A percentile compares a stretch with the other conserved stretches of the same genome.
phyloP scores from a whole-genome alignment of 2,113 vertebrate genomes.

The Sylvicapra grimmia region DNA sequence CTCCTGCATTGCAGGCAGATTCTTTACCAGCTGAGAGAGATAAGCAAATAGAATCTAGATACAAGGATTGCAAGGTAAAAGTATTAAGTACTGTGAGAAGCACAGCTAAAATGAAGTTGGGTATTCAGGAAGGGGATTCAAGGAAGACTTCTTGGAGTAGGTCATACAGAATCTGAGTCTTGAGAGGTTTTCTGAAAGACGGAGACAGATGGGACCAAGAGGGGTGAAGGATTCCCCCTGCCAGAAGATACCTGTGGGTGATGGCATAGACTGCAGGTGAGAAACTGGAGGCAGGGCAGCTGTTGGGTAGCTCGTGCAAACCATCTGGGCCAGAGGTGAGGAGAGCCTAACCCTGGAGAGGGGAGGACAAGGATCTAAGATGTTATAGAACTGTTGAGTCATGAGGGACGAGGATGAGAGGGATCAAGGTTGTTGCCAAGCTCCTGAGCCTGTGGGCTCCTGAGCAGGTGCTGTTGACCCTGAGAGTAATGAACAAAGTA shows the following conservation, averaged over 20 bases:
- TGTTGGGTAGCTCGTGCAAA: too few species aligned
- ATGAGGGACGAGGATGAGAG: neutral
- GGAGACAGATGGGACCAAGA: neutral
- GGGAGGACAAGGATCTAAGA: neutral
- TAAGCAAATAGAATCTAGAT: neutral
- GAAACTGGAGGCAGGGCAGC: neutral
- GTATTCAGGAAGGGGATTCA: neutral
- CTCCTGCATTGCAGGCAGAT: neutral
- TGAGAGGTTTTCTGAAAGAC: neutral
- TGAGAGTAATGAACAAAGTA: neutral
- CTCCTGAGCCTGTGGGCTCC: neutral
- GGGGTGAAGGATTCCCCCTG: neutral
- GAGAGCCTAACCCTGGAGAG: neutral
- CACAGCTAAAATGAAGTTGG: neutral
- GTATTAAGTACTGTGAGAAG: neutral
- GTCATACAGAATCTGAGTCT: neutral
- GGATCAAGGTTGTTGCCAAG: neutral
- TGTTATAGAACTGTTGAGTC: neutral
- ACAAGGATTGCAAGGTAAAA: neutral
- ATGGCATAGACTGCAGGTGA: neutral
- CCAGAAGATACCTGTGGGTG: neutral
- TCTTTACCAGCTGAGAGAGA: neutral
- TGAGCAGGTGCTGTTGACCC: neutral
- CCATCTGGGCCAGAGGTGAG: neutral
- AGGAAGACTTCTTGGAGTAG: neutral